Base-by-base conservation (phyloP, 2,888 invertebrate species). In the Drosophila tripunctata region DNA sequence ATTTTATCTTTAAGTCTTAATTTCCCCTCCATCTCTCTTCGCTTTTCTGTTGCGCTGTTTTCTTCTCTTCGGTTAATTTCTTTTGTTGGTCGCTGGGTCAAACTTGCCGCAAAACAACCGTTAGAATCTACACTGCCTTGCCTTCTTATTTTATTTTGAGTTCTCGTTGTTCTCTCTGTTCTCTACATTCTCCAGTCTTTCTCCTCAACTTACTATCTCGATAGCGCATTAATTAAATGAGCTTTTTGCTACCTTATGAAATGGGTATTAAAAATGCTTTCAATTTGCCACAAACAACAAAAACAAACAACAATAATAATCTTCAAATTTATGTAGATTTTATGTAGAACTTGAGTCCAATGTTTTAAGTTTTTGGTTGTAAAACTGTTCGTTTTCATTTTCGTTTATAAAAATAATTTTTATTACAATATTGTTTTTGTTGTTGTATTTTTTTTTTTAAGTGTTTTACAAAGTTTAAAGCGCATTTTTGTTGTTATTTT, bases 361-460 rank as follows among this genome's bases (percentile, higher is more conserved):
- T 8, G 19, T 33, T 10, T 6, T 2, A 1, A 6, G 3, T 35
- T 17, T 17, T 45, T 12, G 15, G 57, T 64, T 21, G 72, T 44
- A 64, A 69, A 71, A 71, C 45, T 52, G 62, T 54, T 81, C 10
- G 58, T 63, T 78, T 78, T 31, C 47, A 31, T 58, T 50, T 48
- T 48, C 41, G 47, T 43, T 41, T 68, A 79, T 48, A 61, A 69
- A 78, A 67, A 85, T 75, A 72, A n/a, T 85, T 82, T 85, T 75
- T 75, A 82, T 78, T 72, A 69, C 72, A 75, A 85, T 78, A 79
- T 77, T 67, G 5, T 19, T n/a, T 1, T 52, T 52, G 24, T 58
- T 58, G 38, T 48, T 15, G 21, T 19, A 19, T 19, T 54, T 21
- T 14, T 57, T 43, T 57, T 61, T 43, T 60, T 57, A 71, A 75